phyloP scores from a whole-genome alignment of 2,113 vertebrate genomes.

The Gorsachius goisagi region DNA sequence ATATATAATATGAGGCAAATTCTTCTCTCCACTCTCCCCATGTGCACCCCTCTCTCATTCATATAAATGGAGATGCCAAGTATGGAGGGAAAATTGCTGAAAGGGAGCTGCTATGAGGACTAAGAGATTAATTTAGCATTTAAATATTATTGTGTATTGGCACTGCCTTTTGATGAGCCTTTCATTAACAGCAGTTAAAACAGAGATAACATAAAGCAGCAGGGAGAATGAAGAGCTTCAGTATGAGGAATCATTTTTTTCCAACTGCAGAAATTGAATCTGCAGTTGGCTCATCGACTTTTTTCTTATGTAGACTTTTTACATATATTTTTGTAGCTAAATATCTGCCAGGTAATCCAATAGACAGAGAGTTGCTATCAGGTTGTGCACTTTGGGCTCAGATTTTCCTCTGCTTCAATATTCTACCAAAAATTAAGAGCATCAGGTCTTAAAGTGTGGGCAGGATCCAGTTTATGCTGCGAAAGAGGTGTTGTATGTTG shows the following conservation, averaged over 20 bases:
- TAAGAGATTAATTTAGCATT: slow-evolving; percentile 6
- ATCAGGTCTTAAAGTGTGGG: background rate
- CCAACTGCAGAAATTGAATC: background rate
- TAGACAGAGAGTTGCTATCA: background rate
- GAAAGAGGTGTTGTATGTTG: background rate
- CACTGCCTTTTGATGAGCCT: slow-evolving; percentile 25
- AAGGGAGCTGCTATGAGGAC: background rate
- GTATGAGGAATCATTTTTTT: background rate
- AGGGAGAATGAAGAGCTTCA: slow-evolving; percentile 15
- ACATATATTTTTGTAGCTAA: background rate
- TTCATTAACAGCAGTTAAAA: slow-evolving; percentile 55
- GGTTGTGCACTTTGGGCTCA: background rate
- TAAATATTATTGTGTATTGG: slow-evolving; percentile 12
- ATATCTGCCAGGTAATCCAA: background rate
- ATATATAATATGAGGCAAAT: background rate
- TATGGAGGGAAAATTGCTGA: background rate
- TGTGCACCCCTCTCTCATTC: background rate
- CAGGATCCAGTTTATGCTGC: background rate
- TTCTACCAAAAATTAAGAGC: background rate
- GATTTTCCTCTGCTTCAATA: background rate
- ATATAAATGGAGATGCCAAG: background rate
- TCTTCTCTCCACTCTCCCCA: background rate
- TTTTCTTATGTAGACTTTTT: background rate
- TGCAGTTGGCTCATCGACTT: background rate
- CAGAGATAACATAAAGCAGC: slow-evolving; percentile 33